Percentiles rank a stretch among this genome's conserved stretches.
These are phyloP conservation scores for Merops nubicus DNA, from an alignment of 2,113 vertebrate species.

Conservation along the genomic window DNA sequence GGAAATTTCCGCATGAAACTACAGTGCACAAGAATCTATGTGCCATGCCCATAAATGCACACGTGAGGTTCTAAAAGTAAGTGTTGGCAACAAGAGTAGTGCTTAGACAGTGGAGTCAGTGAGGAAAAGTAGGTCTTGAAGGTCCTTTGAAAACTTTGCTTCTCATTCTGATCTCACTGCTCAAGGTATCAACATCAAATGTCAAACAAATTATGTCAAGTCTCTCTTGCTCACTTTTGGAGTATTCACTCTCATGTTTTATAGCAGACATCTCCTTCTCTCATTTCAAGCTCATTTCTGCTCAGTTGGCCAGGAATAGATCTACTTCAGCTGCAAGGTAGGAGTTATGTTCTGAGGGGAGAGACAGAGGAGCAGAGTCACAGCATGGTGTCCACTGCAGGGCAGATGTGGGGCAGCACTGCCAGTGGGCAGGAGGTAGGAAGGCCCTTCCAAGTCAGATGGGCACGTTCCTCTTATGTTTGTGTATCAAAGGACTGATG, in stretches of 20 bases:
- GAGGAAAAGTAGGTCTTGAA: not conserved
- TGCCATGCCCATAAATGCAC: not conserved
- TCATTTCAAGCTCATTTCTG: not conserved
- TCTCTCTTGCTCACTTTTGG: not conserved
- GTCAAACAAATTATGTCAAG: not conserved
- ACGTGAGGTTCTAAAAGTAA: not conserved
- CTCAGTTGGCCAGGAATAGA: not conserved
- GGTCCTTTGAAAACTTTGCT: not conserved
- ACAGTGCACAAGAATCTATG: not conserved
- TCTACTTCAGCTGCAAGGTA: not conserved
- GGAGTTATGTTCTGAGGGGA: not conserved
- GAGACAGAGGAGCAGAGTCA: not conserved
- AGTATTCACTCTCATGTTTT: not conserved
- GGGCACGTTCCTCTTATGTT: not conserved
- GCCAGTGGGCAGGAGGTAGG: not conserved
- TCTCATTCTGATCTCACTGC: not conserved
- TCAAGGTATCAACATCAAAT: not conserved
- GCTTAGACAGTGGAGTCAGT: not conserved
- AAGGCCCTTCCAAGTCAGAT: not conserved
- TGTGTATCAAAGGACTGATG: not conserved
- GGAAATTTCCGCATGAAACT: not conserved
- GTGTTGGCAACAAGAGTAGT: not conserved
- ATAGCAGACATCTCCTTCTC: not conserved
- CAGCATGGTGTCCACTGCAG: not conserved
- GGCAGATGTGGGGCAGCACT: not conserved